These are phyloP conservation scores for Eupithecia subfuscata DNA, from an alignment of 2,888 invertebrate genomes.

Conservation along the genomic window DNA sequence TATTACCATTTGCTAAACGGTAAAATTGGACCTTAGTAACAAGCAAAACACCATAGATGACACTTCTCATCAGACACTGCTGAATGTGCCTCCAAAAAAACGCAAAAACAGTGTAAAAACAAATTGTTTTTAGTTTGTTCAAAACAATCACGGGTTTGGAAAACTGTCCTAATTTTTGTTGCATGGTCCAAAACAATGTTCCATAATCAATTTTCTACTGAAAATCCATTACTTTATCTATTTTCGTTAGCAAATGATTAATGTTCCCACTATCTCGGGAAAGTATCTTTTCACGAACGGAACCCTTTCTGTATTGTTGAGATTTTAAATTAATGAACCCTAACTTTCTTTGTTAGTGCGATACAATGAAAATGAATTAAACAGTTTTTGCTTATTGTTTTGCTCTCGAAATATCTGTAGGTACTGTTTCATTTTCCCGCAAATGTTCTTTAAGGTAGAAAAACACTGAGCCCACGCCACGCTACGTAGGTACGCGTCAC, in stretches of 20 bases:
- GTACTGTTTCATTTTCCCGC: too few relatives aligned
- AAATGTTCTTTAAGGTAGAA: too few relatives aligned
- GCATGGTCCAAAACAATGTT: neutral
- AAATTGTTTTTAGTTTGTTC: neutral
- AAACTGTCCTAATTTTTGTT: neutral
- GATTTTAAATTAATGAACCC: conserved; percentile 68
- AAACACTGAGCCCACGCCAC: too few relatives aligned
- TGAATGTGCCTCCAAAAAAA: too few relatives aligned
- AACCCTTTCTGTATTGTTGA: conserved; percentile 62
- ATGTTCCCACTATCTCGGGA: conserved; percentile 49
- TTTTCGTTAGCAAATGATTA: conserved; percentile 54
- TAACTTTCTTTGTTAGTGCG: conserved; percentile 52
- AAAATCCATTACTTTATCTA: conserved; percentile 50
- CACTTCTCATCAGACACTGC: too few relatives aligned
- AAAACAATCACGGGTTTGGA: neutral
- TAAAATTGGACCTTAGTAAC: too few relatives aligned
- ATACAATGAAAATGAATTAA: conserved; percentile 60
- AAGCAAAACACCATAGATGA: too few relatives aligned
- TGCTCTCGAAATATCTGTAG: neutral
- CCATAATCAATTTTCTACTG: conserved; percentile 7
- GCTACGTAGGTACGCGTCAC: too few relatives aligned
- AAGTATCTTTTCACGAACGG: conserved; percentile 47
- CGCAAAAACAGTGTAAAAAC: too few relatives aligned
- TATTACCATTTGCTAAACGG: too few relatives aligned
- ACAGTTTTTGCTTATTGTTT: conserved; percentile 42